Base-by-base conservation (phyloP, 1,140 invertebrate species). In the Apolygus lucorum region DNA sequence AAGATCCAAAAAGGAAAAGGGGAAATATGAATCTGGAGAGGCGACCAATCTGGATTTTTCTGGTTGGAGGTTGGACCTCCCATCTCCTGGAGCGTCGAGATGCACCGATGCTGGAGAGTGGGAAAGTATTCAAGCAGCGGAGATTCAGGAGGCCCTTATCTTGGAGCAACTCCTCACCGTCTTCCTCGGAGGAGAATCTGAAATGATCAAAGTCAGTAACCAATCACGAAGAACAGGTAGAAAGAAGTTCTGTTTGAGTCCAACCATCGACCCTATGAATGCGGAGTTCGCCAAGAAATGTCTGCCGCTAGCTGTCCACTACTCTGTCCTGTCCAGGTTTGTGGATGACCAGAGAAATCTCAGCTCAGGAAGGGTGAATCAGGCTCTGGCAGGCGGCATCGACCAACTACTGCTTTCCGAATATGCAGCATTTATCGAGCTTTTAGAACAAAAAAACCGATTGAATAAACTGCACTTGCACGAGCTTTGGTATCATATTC, bases 401-500 rank as follows among this genome's bases (percentile, higher is more conserved):
- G 83, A 86, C 73, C 84, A 82, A 4, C n/a, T n/a, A n/a, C 79
- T 95, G 52, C 80, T 93, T 17, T 90, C 92, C 76, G 92, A 93
- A 78, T 92, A 92, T 80, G 85, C 84, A 78, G 86, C 92, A 2
- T 87, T 95, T 75, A 81, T 96, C 21, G 86, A 89, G 17, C 92
- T 96, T 80, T 77, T 96, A 67, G 94, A 98, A 81, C n/a, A 87
- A 84, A 28, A 88, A 93, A 85, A 89, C 74, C 82, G 84, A 70
- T 82, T 86, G 72, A 85, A 86, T n/a, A 86, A 87, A 74, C 77
- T 98, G 66, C 90, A 87, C 71, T 81, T 98, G 42, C 92, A 96
- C 76, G 95, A 95, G 76, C 77, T 98, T 59, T 93, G 91, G 85
- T 96, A 91, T 79, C 95, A 91, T 78, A 82, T 96, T 64, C 88